Evolutionary conservation across 2,888 invertebrate genomes (phyloP).

Genomic region (Azorinus chamasolen): DNA sequence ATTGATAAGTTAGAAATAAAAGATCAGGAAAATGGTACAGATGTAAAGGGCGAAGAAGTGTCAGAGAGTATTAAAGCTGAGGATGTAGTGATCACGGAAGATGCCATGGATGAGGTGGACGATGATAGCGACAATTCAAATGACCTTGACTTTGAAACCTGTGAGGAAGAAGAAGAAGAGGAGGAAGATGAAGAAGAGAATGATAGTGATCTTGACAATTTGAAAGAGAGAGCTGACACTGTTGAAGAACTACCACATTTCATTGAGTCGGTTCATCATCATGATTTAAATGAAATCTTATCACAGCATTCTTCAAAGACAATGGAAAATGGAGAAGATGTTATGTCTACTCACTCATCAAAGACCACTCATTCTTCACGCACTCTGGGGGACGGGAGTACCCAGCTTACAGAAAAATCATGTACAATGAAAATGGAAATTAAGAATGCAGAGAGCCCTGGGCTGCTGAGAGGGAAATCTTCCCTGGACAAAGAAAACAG

Average conservation of each 20-base stretch:
- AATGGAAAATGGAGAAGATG: conserved; percentile 78
- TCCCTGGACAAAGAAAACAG: conserved; percentile 80
- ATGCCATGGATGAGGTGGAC: conserved; percentile 81
- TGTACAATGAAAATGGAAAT: conserved; percentile 28
- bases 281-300: conserved; percentile 77
- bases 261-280: conserved; percentile 83
- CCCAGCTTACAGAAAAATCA: conserved; percentile 59
- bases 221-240: conserved; percentile 63
- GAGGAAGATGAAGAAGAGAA: conserved; percentile 18
- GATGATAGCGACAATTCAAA: conserved; percentile 48
- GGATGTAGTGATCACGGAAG: conserved; percentile 71
- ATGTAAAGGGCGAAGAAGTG: neutral
- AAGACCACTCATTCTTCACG: conserved; percentile 77
- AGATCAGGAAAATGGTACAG: neutral
- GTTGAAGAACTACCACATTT: conserved; percentile 72
- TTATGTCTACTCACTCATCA: conserved; percentile 80
- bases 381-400: conserved; percentile 76
- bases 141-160: conserved; percentile 30
- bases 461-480: conserved; percentile 56
- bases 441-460: conserved; percentile 30
- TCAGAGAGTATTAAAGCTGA: too few relatives aligned
- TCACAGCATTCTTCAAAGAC: conserved; percentile 83
- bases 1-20: neutral
- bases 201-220: conserved; percentile 27
- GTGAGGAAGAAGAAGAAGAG: conserved; percentile 9